phyloP scores from a whole-genome alignment of 2,888 invertebrate genomes.

The Cosmopolites sordidus region DNA sequence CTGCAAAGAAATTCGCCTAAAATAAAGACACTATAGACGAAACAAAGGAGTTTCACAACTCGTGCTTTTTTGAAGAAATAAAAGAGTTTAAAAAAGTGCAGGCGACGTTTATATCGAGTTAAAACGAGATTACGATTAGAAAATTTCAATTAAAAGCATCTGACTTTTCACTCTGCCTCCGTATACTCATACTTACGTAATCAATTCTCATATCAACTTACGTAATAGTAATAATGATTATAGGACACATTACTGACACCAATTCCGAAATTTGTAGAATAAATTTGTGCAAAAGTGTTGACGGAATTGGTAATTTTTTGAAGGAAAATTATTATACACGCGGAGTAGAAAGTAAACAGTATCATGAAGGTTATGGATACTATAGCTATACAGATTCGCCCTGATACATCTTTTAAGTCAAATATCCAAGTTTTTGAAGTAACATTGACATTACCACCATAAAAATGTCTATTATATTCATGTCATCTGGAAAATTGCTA shows the following conservation, averaged over 20 bases:
- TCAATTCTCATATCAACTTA: constrained; percentile 6
- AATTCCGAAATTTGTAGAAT: not conserved
- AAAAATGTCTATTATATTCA: constrained; percentile 5
- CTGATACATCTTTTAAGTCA: not conserved
- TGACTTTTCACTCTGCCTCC: too few relatives aligned
- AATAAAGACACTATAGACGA: too few relatives aligned
- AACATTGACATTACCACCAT: constrained; percentile 9
- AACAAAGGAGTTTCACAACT: too few relatives aligned
- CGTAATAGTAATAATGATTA: constrained; percentile 2
- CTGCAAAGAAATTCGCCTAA: too few relatives aligned
- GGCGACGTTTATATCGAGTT: too few relatives aligned
- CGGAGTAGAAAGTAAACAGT: constrained; percentile 11
- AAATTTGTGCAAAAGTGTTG: constrained; percentile 5
- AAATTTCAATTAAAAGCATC: too few relatives aligned
- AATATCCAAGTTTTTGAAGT: constrained; percentile 8
- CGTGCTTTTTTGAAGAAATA: too few relatives aligned
- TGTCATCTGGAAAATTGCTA: too few relatives aligned
- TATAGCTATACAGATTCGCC: constrained; percentile 2
- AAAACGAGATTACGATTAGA: too few relatives aligned
- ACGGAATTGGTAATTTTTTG: constrained; percentile 3
- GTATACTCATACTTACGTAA: too few relatives aligned
- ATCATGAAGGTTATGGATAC: constrained; percentile 6
- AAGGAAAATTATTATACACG: constrained; percentile 6
- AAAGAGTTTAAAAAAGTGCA: too few relatives aligned
- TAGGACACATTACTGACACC: constrained; percentile 4